Conservation (phyloP, 2,888 invertebrate species). For the Rugalucina vietnamica region DNA sequence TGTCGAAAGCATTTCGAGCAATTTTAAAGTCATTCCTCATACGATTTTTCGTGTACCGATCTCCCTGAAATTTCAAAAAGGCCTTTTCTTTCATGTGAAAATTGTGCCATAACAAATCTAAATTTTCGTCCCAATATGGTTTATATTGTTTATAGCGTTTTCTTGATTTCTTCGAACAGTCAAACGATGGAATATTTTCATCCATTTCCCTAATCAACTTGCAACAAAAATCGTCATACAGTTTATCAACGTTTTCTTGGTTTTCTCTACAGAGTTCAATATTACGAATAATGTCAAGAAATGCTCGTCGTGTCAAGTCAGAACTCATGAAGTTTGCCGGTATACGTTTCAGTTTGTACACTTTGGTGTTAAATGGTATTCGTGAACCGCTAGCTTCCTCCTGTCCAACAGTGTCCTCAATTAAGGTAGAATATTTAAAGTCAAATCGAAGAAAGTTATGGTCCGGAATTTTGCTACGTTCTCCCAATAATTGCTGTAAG, state of each 20-base stretch:
- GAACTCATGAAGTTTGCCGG: slow-evolving; percentile 11
- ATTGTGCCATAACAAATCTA: neutral
- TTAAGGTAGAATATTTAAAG: neutral
- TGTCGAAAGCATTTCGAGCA: neutral
- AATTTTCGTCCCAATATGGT: slow-evolving; percentile 17
- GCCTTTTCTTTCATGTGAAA: neutral
- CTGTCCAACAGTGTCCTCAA: neutral
- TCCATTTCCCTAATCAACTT: slow-evolving; percentile 8
- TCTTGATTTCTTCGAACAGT: neutral
- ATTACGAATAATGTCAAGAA: slow-evolving; percentile 8
- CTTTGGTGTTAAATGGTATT: slow-evolving; percentile 4
- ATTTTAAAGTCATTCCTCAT: neutral
- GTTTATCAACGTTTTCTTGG: slow-evolving; percentile 6
- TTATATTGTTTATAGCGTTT: slow-evolving; percentile 21
- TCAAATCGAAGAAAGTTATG: neutral
- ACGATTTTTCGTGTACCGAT: neutral
- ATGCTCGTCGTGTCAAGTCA: neutral
- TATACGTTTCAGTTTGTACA: slow-evolving; percentile 19
- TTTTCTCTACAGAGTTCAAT: slow-evolving; percentile 12
- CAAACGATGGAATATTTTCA: slow-evolving; percentile 7
- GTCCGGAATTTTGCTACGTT: neutral
- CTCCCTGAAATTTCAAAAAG: neutral
- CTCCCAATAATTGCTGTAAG: slow-evolving; percentile 23
- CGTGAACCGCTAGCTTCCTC: neutral
- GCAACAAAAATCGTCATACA: slow-evolving; percentile 5